These are phyloP conservation scores for Smutsia gigantea DNA, from an alignment of 2,797 vertebrate species.

Conservation along the genomic window DNA sequence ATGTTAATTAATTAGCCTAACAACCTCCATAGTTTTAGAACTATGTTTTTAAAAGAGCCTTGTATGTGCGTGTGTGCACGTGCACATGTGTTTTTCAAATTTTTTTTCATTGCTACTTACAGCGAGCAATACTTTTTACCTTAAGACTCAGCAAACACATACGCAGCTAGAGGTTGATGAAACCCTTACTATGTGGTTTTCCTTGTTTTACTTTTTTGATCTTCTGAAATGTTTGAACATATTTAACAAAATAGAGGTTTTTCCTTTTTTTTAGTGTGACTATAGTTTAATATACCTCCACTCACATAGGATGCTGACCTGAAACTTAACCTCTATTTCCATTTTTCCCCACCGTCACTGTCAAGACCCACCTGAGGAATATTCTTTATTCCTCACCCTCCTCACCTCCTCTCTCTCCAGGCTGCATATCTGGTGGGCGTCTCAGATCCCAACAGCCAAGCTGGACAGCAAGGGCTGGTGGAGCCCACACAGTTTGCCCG, in stretches of 20 bases:
- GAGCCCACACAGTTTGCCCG: constrained; percentile 97
- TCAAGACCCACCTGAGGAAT: not conserved
- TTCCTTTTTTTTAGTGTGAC: not conserved
- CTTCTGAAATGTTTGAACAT: not conserved
- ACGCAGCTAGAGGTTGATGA: not conserved
- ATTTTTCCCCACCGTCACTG: not conserved
- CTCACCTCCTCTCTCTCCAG: constrained; percentile 80
- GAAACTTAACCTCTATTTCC: not conserved
- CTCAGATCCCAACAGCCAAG: constrained; percentile 96
- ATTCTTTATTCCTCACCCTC: not conserved
- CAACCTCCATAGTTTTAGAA: not conserved
- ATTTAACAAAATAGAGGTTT: not conserved
- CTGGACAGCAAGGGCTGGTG: constrained; percentile 96
- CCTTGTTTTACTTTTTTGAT: not conserved
- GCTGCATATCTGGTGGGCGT: constrained; percentile 96
- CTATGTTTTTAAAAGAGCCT: not conserved
- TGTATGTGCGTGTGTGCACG: not conserved
- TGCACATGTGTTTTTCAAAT: not conserved
- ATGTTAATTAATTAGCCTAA: not conserved
- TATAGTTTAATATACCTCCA: not conserved
- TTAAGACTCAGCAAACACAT: not conserved
- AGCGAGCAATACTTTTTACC: not conserved
- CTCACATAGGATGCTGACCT: not conserved
- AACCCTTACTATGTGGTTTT: not conserved
- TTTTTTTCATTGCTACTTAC: not conserved